Base-by-base conservation (phyloP, 2,113 vertebrate genomes). In the Istiophorus platypterus region DNA sequence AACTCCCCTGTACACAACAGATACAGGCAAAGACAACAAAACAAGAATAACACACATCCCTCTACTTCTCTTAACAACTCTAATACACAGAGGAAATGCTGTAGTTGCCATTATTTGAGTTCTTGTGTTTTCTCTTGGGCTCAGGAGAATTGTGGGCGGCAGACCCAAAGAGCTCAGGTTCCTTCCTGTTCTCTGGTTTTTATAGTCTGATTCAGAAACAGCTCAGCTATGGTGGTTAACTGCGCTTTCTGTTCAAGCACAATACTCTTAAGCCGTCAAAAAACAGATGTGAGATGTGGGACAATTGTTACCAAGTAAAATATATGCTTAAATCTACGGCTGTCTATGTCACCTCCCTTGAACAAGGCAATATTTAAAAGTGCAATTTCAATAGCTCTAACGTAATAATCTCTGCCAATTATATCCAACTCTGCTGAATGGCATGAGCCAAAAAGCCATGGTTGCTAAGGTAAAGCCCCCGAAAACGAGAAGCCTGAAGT, bases 381-480 rank as follows among this genome's bases (percentile, higher is more conserved):
- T 62, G 39, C 70, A 56, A 80, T 82, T 81, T 63, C 73, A 84
- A 81, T 87, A 72, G 80, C 63, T 65, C n/a, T 73, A 80, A 87
- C 77, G 29, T 59, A 85, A 91, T 84, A 56, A 86, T 80, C 69
- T 42, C 76, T 56, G 26, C 42, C 64, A 65, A 79, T 89, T 81
- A 68, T 41, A 71, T 78, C 72, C 37, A 67, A 66, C 56, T 72
- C 51, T 68, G 57, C 78, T 68, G 78, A 88, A 72, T 13, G 42
- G 66, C 52, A 67, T 26, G 27, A 75, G 84, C 76, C 67, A 82
- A 83, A 80, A 84, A 86, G 82, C 59, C 61, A 71, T 1, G 0
- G 89, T 93, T 88, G 82, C 87, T 52, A 84, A 41, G 89, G 88
- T 63, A 76, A 92, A 70, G 3, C 52, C 78, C 73, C 61, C 58